These are phyloP conservation scores for Coleophora deauratella DNA, from an alignment of 2,888 invertebrate species.

Conservation along the genomic window DNA sequence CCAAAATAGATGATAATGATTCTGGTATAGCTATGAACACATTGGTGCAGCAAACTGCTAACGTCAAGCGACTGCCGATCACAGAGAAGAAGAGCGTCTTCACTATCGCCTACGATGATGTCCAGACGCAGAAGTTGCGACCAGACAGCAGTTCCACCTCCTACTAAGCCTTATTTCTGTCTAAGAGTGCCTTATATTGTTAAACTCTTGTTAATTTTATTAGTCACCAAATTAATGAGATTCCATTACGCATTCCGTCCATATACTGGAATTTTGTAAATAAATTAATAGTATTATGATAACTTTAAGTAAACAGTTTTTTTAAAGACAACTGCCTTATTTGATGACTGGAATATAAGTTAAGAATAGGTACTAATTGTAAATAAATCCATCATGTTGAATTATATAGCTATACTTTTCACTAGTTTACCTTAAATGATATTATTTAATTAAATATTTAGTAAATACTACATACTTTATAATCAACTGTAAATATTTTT, in stretches of 20 bases:
- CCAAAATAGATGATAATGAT: constrained; percentile 80
- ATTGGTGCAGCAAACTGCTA: constrained; percentile 64
- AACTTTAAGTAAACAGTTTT: constrained; percentile 9
- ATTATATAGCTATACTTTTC: constrained; percentile 20
- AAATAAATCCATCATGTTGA: constrained; percentile 25
- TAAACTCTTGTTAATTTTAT: constrained; percentile 12
- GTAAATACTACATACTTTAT: constrained; percentile 20
- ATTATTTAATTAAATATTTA: constrained; percentile 11
- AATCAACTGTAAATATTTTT: constrained; percentile 57
- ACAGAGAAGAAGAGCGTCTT: constrained; percentile 94
- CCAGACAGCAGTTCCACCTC: constrained; percentile 87
- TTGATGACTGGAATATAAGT: constrained; percentile 53
- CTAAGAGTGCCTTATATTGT: constrained; percentile 43
- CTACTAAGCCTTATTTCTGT: constrained; percentile 32
- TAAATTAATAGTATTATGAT: constrained; percentile 10
- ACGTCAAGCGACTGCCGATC: constrained; percentile 78
- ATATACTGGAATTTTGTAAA: constrained; percentile 16
- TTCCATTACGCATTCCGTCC: constrained; percentile 28
- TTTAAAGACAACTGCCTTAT: constrained; percentile 48
- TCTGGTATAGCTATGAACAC: constrained; percentile 85
- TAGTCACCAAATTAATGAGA: constrained; percentile 17
- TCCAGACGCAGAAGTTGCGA: constrained; percentile 87
- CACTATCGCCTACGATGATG: constrained; percentile 93
- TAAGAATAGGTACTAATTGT: constrained; percentile 36
- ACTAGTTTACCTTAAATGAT: no score